Evolutionary conservation across 2,888 invertebrate genomes (phyloP).

Genomic region (Stenolophus ochropezus): DNA sequence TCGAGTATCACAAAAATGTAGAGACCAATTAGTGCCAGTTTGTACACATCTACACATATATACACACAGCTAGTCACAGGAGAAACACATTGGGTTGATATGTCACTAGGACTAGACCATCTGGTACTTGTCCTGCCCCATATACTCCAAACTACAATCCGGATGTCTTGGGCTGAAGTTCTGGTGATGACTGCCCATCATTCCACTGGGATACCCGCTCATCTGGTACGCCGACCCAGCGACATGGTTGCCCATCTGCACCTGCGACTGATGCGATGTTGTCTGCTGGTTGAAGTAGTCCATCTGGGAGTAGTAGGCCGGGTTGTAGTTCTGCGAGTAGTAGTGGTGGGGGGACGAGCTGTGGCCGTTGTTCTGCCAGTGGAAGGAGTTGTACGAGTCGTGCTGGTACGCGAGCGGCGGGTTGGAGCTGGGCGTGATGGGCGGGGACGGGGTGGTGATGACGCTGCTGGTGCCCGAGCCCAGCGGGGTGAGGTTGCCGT

Average conservation of each 20-base stretch:
- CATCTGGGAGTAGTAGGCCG: slow-evolving; percentile 69
- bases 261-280: slow-evolving; percentile 63
- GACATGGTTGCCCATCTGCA: slow-evolving; percentile 69
- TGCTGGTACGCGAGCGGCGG: slow-evolving; percentile 72
- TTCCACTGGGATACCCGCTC: slow-evolving; percentile 67
- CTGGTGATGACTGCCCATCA: slow-evolving; percentile 67
- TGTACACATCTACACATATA: slow-evolving; percentile 53
- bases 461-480: slow-evolving; percentile 85
- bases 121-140: slow-evolving; percentile 61
- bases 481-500: slow-evolving; percentile 82
- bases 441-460: slow-evolving; percentile 87
- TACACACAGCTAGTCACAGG: slow-evolving; percentile 17
- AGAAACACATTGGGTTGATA: slow-evolving; percentile 30
- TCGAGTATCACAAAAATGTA: background rate
- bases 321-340: slow-evolving; percentile 69
- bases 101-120: slow-evolving; percentile 54
- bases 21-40: slow-evolving; percentile 32
- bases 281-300: slow-evolving; percentile 69
- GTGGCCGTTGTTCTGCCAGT: slow-evolving; percentile 69
- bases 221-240: slow-evolving; percentile 68
- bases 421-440: slow-evolving; percentile 81
- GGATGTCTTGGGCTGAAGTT: slow-evolving; percentile 69
- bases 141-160: slow-evolving; percentile 64
- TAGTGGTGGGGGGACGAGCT: slow-evolving; percentile 69
- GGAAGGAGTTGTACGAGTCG: slow-evolving; percentile 69